phyloP scores from a whole-genome alignment of 1,140 invertebrate genomes.

The Ruditapes philippinarum region DNA sequence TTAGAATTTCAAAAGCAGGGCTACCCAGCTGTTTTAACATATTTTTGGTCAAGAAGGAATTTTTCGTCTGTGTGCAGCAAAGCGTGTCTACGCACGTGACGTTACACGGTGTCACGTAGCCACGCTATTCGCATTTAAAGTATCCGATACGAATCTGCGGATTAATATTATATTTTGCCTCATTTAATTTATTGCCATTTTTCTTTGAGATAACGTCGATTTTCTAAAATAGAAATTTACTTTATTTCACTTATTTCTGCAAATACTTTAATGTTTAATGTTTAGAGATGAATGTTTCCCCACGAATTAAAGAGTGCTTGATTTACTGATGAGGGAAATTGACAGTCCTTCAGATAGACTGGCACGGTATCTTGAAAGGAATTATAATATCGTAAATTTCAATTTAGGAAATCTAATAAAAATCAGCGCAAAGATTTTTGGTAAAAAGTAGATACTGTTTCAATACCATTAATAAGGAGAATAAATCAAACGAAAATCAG shows the following conservation, averaged over 20 bases:
- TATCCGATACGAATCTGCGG: constrained; percentile 29
- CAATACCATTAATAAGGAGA: background rate
- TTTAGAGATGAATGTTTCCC: background rate
- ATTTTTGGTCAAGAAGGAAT: constrained; percentile 24
- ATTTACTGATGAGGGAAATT: constrained; percentile 18
- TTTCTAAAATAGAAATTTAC: constrained; percentile 44
- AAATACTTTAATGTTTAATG: constrained; percentile 37
- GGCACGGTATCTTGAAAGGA: background rate
- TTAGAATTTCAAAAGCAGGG: background rate
- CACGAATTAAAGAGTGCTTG: background rate
- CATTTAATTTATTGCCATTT: constrained; percentile 51
- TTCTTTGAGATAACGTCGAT: constrained; percentile 46
- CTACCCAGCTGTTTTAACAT: background rate
- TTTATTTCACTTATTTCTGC: constrained; percentile 43
- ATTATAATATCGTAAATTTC: constrained; percentile 36
- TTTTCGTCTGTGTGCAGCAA: background rate
- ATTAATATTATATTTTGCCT: constrained; percentile 52
- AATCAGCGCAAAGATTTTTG: background rate
- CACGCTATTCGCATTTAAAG: background rate
- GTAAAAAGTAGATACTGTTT: background rate
- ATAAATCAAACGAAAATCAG: background rate
- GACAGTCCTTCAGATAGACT: background rate
- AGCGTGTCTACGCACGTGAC: background rate
- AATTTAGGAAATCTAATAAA: background rate
- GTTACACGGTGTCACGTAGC: constrained; percentile 48